Conservation (phyloP, 2,113 vertebrate species). For the Xenopus borealis region DNA sequence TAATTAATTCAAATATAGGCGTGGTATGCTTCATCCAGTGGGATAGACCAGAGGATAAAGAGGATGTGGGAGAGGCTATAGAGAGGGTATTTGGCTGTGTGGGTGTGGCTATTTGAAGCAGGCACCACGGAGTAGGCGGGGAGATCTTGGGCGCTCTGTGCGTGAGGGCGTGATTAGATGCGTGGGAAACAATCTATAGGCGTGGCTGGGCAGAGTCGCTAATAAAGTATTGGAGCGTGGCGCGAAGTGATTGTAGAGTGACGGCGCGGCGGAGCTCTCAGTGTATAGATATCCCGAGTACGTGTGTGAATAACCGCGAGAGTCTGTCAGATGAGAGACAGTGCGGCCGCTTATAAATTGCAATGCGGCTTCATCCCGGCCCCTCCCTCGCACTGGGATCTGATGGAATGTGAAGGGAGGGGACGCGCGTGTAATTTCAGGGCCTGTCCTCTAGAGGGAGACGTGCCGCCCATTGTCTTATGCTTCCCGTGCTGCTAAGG, state of each 20-base stretch:
- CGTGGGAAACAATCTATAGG: background rate
- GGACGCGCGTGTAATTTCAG: background rate
- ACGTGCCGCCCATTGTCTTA: no score
- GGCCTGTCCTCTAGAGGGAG: background rate
- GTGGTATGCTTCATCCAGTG: background rate
- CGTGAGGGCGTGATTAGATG: background rate
- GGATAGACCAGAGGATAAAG: no score
- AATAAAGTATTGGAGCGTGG: background rate
- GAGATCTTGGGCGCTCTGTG: no score
- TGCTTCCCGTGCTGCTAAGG: no score
- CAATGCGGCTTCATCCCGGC: background rate
- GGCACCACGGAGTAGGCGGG: no score
- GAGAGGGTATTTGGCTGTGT: background rate
- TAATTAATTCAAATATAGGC: background rate
- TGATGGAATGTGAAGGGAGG: conserved; percentile 28
- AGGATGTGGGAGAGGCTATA: background rate
- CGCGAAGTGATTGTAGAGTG: background rate
- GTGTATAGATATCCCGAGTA: background rate
- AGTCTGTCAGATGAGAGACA: background rate
- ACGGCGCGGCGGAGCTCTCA: background rate
- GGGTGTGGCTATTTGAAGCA: background rate
- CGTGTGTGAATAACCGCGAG: no score
- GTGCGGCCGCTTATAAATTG: background rate
- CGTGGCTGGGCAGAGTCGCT: background rate
- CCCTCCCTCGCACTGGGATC: conserved; percentile 2